These are phyloP conservation scores for Catamblyrhynchus diadema DNA, from an alignment of 2,797 vertebrate species.

Conservation along the genomic window DNA sequence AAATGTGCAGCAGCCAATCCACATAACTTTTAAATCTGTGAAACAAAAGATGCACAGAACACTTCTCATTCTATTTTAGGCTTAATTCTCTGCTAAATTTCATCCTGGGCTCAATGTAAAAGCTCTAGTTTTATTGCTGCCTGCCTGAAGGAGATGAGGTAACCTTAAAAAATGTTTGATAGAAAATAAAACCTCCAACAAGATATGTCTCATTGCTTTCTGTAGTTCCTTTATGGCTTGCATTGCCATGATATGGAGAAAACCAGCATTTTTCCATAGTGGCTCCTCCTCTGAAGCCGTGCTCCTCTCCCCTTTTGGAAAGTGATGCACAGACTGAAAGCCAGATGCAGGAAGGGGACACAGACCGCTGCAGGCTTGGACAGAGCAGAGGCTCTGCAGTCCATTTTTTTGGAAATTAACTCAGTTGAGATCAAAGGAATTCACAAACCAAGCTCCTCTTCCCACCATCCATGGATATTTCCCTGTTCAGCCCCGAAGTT, in stretches of 20 bases:
- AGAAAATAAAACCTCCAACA: neutral
- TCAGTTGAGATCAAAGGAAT: neutral
- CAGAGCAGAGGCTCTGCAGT: neutral
- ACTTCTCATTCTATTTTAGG: neutral
- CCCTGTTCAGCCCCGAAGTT: neutral
- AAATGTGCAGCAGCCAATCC: neutral
- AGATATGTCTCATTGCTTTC: neutral
- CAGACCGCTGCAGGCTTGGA: rapidly evolving
- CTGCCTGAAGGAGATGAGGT: neutral
- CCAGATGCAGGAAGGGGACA: neutral
- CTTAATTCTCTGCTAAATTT: neutral
- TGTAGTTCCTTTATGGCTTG: neutral
- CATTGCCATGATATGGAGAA: neutral
- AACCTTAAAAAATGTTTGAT: neutral
- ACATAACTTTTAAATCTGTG: neutral
- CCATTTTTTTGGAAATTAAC: neutral
- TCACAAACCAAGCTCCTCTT: neutral
- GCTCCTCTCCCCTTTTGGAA: neutral
- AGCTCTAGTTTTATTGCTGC: neutral
- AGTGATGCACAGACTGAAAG: neutral
- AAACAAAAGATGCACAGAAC: neutral
- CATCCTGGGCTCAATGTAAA: neutral
- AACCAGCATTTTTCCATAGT: neutral
- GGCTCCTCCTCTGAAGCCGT: neutral
- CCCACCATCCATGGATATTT: neutral